Base-by-base conservation (phyloP, 2,888 invertebrate genomes). In the Ceriagrion tenellum region DNA sequence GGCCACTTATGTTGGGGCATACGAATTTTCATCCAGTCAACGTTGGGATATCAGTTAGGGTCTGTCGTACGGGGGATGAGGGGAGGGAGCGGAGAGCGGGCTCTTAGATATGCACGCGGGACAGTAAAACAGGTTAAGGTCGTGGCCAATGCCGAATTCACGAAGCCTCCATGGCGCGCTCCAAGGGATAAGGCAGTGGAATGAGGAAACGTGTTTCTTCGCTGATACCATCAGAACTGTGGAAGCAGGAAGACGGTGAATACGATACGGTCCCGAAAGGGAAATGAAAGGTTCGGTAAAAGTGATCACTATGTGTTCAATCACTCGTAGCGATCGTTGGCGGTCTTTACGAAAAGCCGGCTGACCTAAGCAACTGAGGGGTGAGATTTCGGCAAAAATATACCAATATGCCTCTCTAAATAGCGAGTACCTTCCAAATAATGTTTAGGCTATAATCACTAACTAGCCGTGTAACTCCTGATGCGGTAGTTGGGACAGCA, bases 61-160 rank as follows among this genome's bases (percentile, higher is more conserved):
- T 81, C 35, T 69, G 59, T 26, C 12, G 18, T n/a, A n/a, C n/a
- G n/a, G n/a, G n/a, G n/a, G n/a, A n/a, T n/a, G 81, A 13, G 35
- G 35, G 30, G 23, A n/a, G n/a, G n/a, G 69, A n/a, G 23, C 8
- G 69, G 23, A 26, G 10, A 6, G 12, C 81, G 81, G 18, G 59
- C 59, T 59, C 20, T 6, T 35, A 10, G 81, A 81, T 35, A 81
- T 35, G 35, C 81, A 81, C 35, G 26, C 35, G 81, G 26, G 47
- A 55, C 47, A 69, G 40, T 93, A 93, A 47, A 69, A 18, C 93
- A 69, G 69, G 74, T 93, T 93, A 93, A 93, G 93, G 93, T 93
- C 93, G 69, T 55, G 63, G 47, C 47, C 93, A 93, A 69, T 93
- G 93, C n/a, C 93, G 69, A n/a, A 91, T 91, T 91, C n/a, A 30